A percentile compares a stretch with the other conserved stretches of the same genome.
These are phyloP conservation scores for Archilochus colubris DNA, from an alignment of 2,113 vertebrate species.

Conservation along the genomic window DNA sequence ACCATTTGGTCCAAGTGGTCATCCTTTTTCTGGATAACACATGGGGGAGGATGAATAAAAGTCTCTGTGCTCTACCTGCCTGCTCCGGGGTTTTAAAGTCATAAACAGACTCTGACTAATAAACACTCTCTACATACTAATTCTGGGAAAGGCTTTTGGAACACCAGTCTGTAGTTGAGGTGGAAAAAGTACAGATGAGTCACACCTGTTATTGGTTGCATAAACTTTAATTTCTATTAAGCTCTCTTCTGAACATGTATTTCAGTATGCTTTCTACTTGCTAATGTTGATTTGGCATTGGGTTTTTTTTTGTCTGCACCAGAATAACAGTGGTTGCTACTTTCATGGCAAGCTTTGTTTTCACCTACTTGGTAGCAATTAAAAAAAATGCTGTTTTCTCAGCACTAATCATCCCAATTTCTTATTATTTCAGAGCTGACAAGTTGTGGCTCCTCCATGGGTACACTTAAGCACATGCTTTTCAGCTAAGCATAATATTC, in stretches of 20 bases:
- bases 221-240: not conserved
- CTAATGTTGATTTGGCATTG: not conserved
- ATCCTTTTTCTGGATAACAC: not conserved
- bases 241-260: not conserved
- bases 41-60: not conserved
- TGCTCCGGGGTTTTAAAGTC: not conserved
- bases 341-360: not conserved
- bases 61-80: not conserved
- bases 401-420: not conserved
- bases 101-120: not conserved
- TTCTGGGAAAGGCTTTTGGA: slow-evolving; percentile 11
- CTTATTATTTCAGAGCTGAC: not conserved
- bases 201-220: slow-evolving; percentile 15
- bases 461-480: not conserved
- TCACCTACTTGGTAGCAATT: not conserved
- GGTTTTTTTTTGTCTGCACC: not conserved
- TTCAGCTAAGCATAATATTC: not conserved
- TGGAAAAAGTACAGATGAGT: slow-evolving; percentile 15
- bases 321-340: not conserved
- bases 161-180: not conserved
- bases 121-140: not conserved
- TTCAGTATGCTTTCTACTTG: not conserved
- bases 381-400: not conserved
- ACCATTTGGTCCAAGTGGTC: not conserved
- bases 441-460: not conserved